Conservation (phyloP, 2,888 invertebrate genomes). For the Hedychridium roseum region DNA sequence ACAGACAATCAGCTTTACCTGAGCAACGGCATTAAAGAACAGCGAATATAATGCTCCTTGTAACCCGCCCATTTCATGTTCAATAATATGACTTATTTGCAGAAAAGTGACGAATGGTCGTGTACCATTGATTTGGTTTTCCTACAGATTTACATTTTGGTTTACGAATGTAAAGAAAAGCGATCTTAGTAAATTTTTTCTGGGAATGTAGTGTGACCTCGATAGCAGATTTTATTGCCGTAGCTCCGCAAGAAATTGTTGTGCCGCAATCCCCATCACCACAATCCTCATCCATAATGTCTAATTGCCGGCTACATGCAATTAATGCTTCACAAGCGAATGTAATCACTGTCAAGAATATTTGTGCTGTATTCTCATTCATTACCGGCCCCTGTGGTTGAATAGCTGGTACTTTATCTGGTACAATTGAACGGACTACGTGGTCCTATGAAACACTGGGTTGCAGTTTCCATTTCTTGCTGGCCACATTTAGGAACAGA, state of each 20-base stretch:
- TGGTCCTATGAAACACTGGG: not conserved
- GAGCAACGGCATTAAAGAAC: slow-evolving; percentile 72
- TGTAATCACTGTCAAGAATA: slow-evolving; percentile 52
- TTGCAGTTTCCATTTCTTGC: slow-evolving; percentile 17
- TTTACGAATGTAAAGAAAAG: too few relatives aligned
- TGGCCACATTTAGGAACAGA: not conserved
- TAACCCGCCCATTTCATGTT: slow-evolving; percentile 75
- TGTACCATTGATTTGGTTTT: slow-evolving; percentile 23
- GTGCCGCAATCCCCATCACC: slow-evolving; percentile 83
- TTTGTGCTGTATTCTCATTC: slow-evolving; percentile 40
- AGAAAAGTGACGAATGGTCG: slow-evolving; percentile 31
- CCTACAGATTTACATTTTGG: slow-evolving; percentile 25
- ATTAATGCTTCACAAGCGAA: slow-evolving; percentile 68
- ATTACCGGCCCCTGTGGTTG: slow-evolving; percentile 55
- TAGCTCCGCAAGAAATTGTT: slow-evolving; percentile 66
- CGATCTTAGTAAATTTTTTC: not conserved
- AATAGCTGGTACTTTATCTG: not conserved
- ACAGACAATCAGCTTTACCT: slow-evolving; percentile 42
- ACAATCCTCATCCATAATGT: slow-evolving; percentile 74
- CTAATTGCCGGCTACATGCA: slow-evolving; percentile 69
- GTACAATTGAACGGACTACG: not conserved
- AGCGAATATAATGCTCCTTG: slow-evolving; percentile 80
- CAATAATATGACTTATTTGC: slow-evolving; percentile 69
- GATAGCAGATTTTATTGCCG: slow-evolving; percentile 37
- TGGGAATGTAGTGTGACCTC: slow-evolving; percentile 28